A percentile compares a stretch with the other conserved stretches of the same genome.
Evolutionary conservation across 2,797 vertebrate species (phyloP).

Genomic region (Brotula barbata): DNA sequence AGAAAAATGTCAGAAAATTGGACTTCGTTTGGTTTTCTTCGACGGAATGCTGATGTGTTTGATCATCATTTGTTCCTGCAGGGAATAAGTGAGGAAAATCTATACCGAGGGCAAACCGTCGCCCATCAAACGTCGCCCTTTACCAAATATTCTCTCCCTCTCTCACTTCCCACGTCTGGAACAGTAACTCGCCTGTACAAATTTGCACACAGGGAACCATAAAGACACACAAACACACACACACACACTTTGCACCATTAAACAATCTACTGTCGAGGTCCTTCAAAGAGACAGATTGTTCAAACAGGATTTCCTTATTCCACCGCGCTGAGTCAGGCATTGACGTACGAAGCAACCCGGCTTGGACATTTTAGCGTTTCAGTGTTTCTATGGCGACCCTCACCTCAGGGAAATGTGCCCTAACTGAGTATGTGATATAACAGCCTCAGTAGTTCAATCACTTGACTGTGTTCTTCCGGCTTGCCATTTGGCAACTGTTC

Average conservation of each 20-base stretch:
- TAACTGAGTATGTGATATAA: slow-evolving; percentile 49
- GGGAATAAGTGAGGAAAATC: not conserved
- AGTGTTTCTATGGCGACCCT: slow-evolving; percentile 54
- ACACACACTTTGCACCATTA: slow-evolving; percentile 19
- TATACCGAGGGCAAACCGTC: no score
- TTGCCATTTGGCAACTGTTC: slow-evolving; percentile 25
- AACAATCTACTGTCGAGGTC: slow-evolving; percentile 39
- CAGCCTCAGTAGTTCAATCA: slow-evolving; percentile 27
- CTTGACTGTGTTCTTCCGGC: slow-evolving; percentile 31
- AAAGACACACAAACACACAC: slow-evolving; percentile 25
- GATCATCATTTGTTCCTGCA: not conserved
- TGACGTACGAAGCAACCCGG: slow-evolving; percentile 47
- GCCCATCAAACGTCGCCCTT: no score
- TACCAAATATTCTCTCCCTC: not conserved
- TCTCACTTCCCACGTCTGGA: not conserved
- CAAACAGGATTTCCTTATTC: slow-evolving; percentile 67
- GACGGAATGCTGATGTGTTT: no score
- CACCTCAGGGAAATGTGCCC: slow-evolving; percentile 46
- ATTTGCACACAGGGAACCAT: slow-evolving; percentile 19
- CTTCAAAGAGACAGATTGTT: slow-evolving; percentile 44
- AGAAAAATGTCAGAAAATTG: no score
- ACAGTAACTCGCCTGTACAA: slow-evolving; percentile 6
- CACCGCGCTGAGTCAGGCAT: slow-evolving; percentile 46
- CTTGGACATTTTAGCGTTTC: slow-evolving; percentile 36
- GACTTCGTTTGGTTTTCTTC: no score